Percentiles rank a stretch among this genome's conserved stretches.
phyloP scores from a whole-genome alignment of 2,797 vertebrate species.

The Typhlichthys subterraneus region DNA sequence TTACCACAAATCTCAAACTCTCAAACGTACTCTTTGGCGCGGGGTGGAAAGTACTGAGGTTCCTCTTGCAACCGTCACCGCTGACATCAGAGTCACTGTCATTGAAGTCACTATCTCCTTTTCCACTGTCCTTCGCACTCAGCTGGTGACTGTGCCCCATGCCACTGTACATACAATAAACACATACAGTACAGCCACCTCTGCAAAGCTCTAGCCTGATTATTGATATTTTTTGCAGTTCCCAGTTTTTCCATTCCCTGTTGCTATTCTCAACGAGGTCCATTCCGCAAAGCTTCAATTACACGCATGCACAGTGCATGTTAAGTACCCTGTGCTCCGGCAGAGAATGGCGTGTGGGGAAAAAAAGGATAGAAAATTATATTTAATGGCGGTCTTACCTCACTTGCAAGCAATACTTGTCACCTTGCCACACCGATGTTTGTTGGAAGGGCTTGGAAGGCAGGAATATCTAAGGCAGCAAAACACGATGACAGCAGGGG shows the following conservation, averaged over 20 bases:
- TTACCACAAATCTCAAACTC: background rate
- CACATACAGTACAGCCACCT: constrained; percentile 52
- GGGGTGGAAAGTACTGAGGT: constrained; percentile 67
- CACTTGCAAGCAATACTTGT: constrained; percentile 77
- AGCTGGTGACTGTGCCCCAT: constrained; percentile 76
- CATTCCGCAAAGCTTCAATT: constrained; percentile 37
- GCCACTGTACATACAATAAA: constrained; percentile 71
- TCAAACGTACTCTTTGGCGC: constrained; percentile 67
- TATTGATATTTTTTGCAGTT: constrained; percentile 61
- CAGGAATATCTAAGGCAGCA: constrained; percentile 74
- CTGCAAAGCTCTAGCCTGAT: constrained; percentile 61
- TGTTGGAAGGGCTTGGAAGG: constrained; percentile 73
- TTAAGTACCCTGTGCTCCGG: constrained; percentile 29
- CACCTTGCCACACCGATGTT: constrained; percentile 67
- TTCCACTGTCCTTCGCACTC: constrained; percentile 84
- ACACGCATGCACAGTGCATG: constrained; percentile 31
- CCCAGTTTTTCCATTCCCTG: constrained; percentile 19
- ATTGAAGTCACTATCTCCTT: constrained; percentile 84
- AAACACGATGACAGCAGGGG: constrained; percentile 54
- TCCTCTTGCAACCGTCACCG: constrained; percentile 71
- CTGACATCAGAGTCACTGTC: constrained; percentile 79
- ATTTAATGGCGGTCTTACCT: constrained; percentile 70
- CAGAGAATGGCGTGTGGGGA: constrained; percentile 22
- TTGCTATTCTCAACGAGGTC: constrained; percentile 41
- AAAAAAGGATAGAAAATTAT: constrained; percentile 22